Percentiles rank a stretch among this genome's conserved stretches.
phyloP scores from a whole-genome alignment of 2,113 vertebrate species.

The Sisor rabdophorus region DNA sequence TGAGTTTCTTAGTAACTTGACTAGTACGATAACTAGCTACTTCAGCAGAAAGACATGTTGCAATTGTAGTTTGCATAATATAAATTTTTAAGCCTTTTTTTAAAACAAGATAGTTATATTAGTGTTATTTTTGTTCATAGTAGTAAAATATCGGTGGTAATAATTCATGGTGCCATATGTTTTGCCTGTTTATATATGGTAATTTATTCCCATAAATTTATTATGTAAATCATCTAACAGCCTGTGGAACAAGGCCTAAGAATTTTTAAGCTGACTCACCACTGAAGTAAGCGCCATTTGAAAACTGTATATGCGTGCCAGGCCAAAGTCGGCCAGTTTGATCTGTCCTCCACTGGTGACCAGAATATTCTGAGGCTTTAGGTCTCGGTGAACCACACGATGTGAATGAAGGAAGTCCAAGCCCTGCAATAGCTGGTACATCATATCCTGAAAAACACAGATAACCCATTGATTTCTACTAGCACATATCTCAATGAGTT shows the following conservation, averaged over 20 bases:
- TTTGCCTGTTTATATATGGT: conserved; percentile 28
- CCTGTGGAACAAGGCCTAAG: neutral
- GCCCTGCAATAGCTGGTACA: conserved; percentile 95
- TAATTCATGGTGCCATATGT: neutral
- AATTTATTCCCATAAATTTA: conserved; percentile 25
- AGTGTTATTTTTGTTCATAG: neutral
- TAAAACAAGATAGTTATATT: neutral
- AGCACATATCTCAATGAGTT: neutral
- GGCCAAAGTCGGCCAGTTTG: conserved; percentile 93
- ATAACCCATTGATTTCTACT: conserved; percentile 15
- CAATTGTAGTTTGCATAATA: neutral
- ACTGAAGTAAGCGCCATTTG: conserved; percentile 99
- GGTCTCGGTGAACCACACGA: conserved; percentile 94
- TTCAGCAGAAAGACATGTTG: neutral
- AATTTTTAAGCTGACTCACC: conserved; percentile 73
- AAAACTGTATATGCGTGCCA: conserved; percentile 98
- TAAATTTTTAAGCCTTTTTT: neutral
- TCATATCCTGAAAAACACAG: conserved; percentile 83
- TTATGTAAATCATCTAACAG: neutral
- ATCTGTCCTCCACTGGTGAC: conserved; percentile 95
- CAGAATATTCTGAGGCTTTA: conserved; percentile 97
- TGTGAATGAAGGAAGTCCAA: conserved; percentile 97
- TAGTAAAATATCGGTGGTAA: neutral
- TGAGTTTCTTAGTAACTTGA: neutral
- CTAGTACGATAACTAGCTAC: neutral